Evolutionary conservation across 2,797 vertebrate genomes (phyloP).

Genomic region (Graptemys geographica): DNA sequence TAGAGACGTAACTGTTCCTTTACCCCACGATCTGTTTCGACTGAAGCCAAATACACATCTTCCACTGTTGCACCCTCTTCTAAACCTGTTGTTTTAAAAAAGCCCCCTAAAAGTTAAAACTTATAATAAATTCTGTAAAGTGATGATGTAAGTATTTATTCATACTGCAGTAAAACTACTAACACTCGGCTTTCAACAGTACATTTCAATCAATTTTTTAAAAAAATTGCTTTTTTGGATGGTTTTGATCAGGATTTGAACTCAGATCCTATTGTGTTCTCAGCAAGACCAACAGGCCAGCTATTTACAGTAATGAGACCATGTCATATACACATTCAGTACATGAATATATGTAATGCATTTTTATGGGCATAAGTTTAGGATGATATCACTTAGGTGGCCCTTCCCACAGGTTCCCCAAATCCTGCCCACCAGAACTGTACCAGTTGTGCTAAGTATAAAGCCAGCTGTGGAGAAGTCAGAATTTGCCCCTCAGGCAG

Average conservation of each 20-base stretch:
- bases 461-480: not conserved
- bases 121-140: not conserved
- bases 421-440: not conserved
- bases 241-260: not conserved
- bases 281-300: not conserved
- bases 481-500: not conserved
- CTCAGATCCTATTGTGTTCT: not conserved
- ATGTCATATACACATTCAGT: not conserved
- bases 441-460: not conserved
- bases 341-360: not conserved
- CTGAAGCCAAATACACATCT: slow-evolving; percentile 93
- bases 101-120: not conserved
- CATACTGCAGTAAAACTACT: not conserved
- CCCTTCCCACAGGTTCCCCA: slow-evolving; percentile 9
- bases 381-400: not conserved
- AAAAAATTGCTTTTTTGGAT: not conserved
- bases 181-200: not conserved
- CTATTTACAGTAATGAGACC: not conserved
- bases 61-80: slow-evolving; percentile 92
- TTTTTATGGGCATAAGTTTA: not conserved
- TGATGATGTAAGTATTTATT: not conserved
- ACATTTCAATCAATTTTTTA: not conserved
- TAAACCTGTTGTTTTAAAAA: slow-evolving; percentile 80
- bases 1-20: slow-evolving; percentile 95
- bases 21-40: slow-evolving; percentile 94